Conservation (phyloP, 1,140 invertebrate species). For the Nebria ingens region DNA sequence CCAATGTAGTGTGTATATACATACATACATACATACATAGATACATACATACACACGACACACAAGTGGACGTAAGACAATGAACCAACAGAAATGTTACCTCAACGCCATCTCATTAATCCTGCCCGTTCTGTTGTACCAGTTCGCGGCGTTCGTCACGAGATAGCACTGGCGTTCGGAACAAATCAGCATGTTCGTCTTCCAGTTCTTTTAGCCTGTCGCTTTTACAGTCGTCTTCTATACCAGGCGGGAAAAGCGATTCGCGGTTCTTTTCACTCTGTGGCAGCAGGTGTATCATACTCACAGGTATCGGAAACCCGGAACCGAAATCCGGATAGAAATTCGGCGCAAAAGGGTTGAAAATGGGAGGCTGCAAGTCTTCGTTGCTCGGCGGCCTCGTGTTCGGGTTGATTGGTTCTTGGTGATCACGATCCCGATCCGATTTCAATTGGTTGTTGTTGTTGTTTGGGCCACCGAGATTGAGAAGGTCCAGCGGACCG, state of each 20-base stretch:
- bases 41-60: background rate
- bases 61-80: background rate
- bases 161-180: conserved; percentile 41
- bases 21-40: background rate
- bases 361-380: conserved; percentile 46
- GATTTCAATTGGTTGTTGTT: conserved; percentile 49
- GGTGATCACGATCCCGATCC: conserved; percentile 23
- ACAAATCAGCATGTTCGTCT: conserved; percentile 46
- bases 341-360: conserved; percentile 58
- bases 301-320: conserved; percentile 69
- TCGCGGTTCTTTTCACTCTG: conserved; percentile 60
- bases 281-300: conserved; percentile 70
- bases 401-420: conserved; percentile 32
- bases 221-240: conserved; percentile 55
- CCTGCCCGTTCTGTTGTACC: conserved; percentile 54
- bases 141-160: conserved; percentile 44
- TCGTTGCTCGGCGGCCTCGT: conserved; percentile 50
- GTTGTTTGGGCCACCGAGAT: conserved; percentile 55
- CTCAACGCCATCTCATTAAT: conserved; percentile 33
- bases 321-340: conserved; percentile 72
- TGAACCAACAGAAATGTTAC: conserved; percentile 4
- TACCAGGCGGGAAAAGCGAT: conserved; percentile 38
- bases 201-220: conserved; percentile 48
- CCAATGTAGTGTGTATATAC: background rate
- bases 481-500: conserved; percentile 50